phyloP scores from a whole-genome alignment of 2,797 vertebrate genomes.

The Phataginus tetradactyla region DNA sequence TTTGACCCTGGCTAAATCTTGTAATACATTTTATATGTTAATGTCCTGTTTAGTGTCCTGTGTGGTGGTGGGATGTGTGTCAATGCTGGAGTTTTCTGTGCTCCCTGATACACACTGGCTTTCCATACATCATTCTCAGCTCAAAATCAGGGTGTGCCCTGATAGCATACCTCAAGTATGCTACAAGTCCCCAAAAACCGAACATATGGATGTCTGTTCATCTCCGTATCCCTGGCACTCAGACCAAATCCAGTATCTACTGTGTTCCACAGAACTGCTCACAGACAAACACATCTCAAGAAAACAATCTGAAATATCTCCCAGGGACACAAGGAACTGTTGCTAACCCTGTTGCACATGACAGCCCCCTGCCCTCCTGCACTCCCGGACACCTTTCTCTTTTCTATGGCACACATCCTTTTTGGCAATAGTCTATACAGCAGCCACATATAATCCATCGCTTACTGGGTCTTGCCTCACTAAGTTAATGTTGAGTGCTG shows the following conservation, averaged over 20 bases:
- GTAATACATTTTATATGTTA: not conserved
- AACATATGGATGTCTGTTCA: not conserved
- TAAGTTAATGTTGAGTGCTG: not conserved
- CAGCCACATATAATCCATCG: not conserved
- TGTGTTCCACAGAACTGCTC: not conserved
- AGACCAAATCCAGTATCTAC: no score
- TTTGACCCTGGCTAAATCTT: not conserved
- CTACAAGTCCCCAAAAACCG: not conserved
- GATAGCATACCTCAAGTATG: not conserved
- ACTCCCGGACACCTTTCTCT: not conserved
- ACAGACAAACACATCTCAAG: not conserved
- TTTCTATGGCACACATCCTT: not conserved
- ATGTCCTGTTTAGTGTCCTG: not conserved
- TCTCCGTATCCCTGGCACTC: not conserved
- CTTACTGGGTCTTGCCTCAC: not conserved
- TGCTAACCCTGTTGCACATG: no score
- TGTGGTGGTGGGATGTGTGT: not conserved
- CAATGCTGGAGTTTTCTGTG: not conserved
- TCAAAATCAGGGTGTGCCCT: not conserved
- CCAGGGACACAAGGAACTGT: not conserved
- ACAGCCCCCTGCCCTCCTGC: no score
- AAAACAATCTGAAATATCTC: not conserved
- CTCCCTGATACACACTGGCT: rapidly evolving
- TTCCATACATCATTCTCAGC: no score
- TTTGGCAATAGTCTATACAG: no score